These are phyloP conservation scores for Drosophila bunnanda DNA, from an alignment of 2,888 invertebrate genomes.

Conservation along the genomic window DNA sequence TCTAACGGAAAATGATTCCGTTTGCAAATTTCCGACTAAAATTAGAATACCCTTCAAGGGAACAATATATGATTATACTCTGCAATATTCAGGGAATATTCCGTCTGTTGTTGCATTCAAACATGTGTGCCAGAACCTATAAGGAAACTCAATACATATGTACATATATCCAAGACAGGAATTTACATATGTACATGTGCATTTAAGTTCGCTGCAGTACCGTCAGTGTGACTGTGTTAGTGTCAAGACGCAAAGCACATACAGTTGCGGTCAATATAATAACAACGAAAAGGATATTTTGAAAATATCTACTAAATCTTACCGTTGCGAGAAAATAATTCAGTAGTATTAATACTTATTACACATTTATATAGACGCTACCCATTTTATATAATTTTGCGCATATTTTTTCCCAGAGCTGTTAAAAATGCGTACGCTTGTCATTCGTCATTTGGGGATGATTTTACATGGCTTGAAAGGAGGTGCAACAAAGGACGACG, in stretches of 20 bases:
- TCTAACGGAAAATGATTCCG: no score
- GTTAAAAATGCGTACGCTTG: slow-evolving; percentile 6
- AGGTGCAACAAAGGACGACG: slow-evolving; percentile 6
- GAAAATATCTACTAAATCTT: neutral
- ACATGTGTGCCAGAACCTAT: neutral
- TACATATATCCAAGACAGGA: neutral
- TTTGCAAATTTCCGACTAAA: no score
- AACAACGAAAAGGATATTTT: neutral
- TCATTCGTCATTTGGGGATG: slow-evolving; percentile 6
- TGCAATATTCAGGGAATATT: neutral
- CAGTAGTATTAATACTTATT: neutral
- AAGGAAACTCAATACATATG: neutral
- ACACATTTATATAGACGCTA: neutral
- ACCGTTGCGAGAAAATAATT: neutral
- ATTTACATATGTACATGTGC: neutral
- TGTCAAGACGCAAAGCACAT: neutral
- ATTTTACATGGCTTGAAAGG: slow-evolving; percentile 3
- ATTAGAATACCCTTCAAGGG: no score
- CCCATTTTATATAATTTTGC: neutral
- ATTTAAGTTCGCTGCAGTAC: neutral
- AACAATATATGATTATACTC: no score
- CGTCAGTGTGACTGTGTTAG: neutral
- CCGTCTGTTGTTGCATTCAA: neutral
- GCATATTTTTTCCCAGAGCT: neutral
- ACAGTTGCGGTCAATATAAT: neutral